Evolutionary conservation across 53 echinoderm and acorn worm species (phyloP).

Genomic region (Holothuria scabra): DNA sequence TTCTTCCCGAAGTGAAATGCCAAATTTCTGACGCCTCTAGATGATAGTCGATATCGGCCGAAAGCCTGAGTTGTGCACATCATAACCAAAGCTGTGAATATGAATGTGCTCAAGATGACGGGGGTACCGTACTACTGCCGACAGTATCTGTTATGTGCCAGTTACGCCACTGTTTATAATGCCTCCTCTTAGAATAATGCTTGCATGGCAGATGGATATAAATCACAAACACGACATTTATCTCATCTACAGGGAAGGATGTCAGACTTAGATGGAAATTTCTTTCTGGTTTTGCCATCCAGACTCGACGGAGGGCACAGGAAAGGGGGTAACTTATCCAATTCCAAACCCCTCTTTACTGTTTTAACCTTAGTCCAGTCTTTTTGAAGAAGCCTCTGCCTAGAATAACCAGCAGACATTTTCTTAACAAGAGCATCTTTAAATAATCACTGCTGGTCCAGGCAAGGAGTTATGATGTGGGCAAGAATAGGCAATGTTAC

Average conservation of each 20-base stretch:
- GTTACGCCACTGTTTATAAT: slow-evolving; percentile 46
- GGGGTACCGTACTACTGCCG: slow-evolving; percentile 44
- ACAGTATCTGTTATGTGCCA: slow-evolving; percentile 38
- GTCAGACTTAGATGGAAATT: slow-evolving; percentile 39
- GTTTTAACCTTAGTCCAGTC: slow-evolving; percentile 33
- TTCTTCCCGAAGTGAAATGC: slow-evolving; percentile 27
- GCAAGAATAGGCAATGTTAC: slow-evolving; percentile 31
- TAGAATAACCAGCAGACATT: slow-evolving; percentile 41
- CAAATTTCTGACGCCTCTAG: slow-evolving; percentile 45
- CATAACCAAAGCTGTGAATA: slow-evolving; percentile 47
- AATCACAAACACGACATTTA: slow-evolving; percentile 44
- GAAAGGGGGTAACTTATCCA: slow-evolving; percentile 31
- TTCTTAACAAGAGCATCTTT: slow-evolving; percentile 39
- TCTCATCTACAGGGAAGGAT: slow-evolving; percentile 44
- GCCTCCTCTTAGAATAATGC: slow-evolving; percentile 49
- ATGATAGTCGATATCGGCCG: slow-evolving; percentile 45
- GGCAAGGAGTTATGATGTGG: slow-evolving; percentile 42
- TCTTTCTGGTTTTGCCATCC: slow-evolving; percentile 34
- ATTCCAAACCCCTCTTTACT: slow-evolving; percentile 36
- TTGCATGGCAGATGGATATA: slow-evolving; percentile 41
- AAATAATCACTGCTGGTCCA: slow-evolving; percentile 18
- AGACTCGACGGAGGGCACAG: slow-evolving; percentile 41
- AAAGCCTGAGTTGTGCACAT: slow-evolving; percentile 31
- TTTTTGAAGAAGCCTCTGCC: slow-evolving; percentile 32
- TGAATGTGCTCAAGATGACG: slow-evolving; percentile 44